Evolutionary conservation across 2,888 invertebrate species (phyloP).

Genomic region (Platycheirus rosarum): DNA sequence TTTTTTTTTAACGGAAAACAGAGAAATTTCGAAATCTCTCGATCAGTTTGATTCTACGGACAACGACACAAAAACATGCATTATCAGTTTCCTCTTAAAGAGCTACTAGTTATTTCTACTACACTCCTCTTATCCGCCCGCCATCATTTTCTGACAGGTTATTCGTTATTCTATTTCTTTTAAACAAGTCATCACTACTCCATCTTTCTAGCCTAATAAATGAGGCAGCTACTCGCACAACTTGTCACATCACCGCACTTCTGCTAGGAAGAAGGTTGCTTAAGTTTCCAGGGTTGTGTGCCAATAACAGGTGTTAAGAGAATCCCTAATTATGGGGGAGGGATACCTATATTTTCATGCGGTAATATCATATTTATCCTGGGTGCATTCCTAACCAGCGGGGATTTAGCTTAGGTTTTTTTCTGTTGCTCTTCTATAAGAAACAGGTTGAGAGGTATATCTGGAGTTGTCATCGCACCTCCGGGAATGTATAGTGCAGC

Average conservation of each 20-base stretch:
- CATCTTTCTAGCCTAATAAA: neutral
- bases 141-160: conserved; percentile 32
- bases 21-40: too few species aligned
- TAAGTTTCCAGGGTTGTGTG: conserved; percentile 23
- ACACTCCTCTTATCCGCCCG: too few species aligned
- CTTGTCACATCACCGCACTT: conserved; percentile 30
- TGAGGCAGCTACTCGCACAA: neutral
- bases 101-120: too few species aligned
- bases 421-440: conserved; percentile 12
- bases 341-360: conserved; percentile 47
- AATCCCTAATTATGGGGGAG: conserved; percentile 34
- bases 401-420: conserved; percentile 22
- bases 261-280: conserved; percentile 16
- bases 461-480: conserved; percentile 61
- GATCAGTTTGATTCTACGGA: too few species aligned
- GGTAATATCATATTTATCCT: conserved; percentile 66
- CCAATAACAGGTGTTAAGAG: conserved; percentile 62
- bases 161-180: conserved; percentile 3
- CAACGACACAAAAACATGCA: too few species aligned
- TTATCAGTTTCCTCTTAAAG: too few species aligned
- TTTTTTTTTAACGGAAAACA: too few species aligned
- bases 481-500: conserved; percentile 61
- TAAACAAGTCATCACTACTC: conserved; percentile 47
- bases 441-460: conserved; percentile 67
- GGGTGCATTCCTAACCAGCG: conserved; percentile 57